Evolutionary conservation across 2,797 vertebrate species (phyloP), one percentile per base, ranked within the genome.

Genomic region (Mastacembelus armatus): DNA sequence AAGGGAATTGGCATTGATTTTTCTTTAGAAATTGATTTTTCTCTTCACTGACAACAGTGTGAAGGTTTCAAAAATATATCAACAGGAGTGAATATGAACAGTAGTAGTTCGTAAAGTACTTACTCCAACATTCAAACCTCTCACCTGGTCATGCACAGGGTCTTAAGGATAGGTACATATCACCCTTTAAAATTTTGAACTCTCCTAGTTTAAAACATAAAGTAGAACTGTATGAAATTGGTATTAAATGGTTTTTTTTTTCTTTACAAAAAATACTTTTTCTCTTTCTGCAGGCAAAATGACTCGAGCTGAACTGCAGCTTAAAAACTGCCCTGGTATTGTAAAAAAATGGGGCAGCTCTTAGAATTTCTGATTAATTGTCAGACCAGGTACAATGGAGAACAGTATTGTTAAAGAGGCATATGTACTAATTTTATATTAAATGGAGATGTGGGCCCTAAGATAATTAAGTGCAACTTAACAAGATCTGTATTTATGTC

Each of bases 1-100:
- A 83, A 80, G 63, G 69, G 86, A 89, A 92, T 91, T 91, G 86
- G 68, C 86, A 91, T 91, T 88, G 90, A 92, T 92, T 91, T 91
- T 88, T 88, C 80, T 85, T 92, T 78, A 89, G 81, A 88, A 89
- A 89, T 87, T 72, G 88, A 91, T 90, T 90, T 91, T 81, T 83
- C 71, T 86, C 70, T 85, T 85, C 86, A 89, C 87, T 83, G 88
- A 89, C 87, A 90, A 88, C 77, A 85, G 79, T 76, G 60, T 62
- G 77, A 87, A 81, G 70, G 66, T 73, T 83, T 85, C 71, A 84
- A 69, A 85, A 87, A 84, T 68, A 86, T 81, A 84, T 84, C 82
- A 87, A 78, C 80, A 71, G 52, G 55, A 80, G 82, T 83, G 78
- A 88, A 85, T 86, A 77, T 77, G 73, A 86, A 79, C 65, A 71